Evolutionary conservation across 2,797 vertebrate genomes (phyloP).

Genomic region (Typhlichthys subterraneus): DNA sequence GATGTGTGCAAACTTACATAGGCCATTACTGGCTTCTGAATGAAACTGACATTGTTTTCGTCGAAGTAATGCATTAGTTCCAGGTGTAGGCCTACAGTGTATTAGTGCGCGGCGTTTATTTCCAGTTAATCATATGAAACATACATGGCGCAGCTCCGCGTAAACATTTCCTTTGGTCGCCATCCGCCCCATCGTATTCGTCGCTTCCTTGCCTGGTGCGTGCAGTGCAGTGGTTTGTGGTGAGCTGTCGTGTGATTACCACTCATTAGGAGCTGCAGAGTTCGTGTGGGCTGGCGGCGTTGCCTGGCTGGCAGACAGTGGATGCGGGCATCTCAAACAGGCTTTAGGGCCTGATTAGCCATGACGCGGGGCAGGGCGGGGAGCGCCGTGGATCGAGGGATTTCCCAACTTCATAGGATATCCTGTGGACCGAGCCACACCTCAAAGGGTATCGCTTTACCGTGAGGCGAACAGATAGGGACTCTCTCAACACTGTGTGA

Average conservation of each 20-base stretch:
- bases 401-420: constrained; percentile 81
- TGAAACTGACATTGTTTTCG: constrained; percentile 45
- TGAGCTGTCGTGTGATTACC: constrained; percentile 75
- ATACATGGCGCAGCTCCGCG: constrained; percentile 49
- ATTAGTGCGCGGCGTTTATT: constrained; percentile 24
- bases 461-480: constrained; percentile 65
- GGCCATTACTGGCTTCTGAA: constrained; percentile 21
- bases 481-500: constrained; percentile 61
- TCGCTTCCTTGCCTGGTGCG: constrained; percentile 52
- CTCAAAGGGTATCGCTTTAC: constrained; percentile 74
- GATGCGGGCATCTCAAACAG: constrained; percentile 69
- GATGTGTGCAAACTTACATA: constrained; percentile 54
- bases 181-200: constrained; percentile 23
- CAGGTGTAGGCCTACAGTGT: constrained; percentile 29
- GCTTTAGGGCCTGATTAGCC: constrained; percentile 74
- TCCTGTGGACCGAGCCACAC: constrained; percentile 76
- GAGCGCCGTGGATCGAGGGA: constrained; percentile 69
- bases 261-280: constrained; percentile 74
- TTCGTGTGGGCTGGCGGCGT: constrained; percentile 64
- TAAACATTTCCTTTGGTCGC: constrained; percentile 56
- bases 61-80: constrained; percentile 48
- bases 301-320: constrained; percentile 72
- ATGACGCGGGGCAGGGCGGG: constrained; percentile 71
- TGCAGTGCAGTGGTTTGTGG: constrained; percentile 71
- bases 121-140: constrained; percentile 35